Conservation (phyloP, 2,113 vertebrate species). For the Oreochromis spilurus region DNA sequence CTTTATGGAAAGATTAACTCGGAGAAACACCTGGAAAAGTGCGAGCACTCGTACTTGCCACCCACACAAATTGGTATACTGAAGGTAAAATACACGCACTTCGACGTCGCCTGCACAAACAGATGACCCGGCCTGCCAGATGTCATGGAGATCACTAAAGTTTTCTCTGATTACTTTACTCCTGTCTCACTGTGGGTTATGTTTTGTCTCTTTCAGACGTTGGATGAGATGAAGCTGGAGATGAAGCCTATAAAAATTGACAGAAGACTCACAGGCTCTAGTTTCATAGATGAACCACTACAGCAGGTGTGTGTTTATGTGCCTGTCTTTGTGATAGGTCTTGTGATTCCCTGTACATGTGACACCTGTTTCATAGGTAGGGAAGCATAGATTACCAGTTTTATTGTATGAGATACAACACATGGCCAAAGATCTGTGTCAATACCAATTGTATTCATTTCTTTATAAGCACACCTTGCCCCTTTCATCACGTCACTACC, state of each 20-base stretch:
- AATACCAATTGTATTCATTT: neutral
- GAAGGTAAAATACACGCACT: conserved; percentile 75
- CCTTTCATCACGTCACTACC: neutral
- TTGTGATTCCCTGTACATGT: neutral
- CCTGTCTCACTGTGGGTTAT: neutral
- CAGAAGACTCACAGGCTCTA: conserved; percentile 92
- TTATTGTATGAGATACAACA: neutral
- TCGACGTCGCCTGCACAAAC: neutral
- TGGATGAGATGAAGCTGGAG: conserved; percentile 96
- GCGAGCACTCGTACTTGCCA: conserved; percentile 92
- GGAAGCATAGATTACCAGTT: neutral
- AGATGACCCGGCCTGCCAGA: neutral
- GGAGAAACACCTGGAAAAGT: conserved; percentile 92
- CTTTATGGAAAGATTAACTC: conserved; percentile 98
- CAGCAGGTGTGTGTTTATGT: conserved; percentile 81
- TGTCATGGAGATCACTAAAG: neutral
- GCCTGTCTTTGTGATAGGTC: neutral
- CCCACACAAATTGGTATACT: conserved; percentile 82
- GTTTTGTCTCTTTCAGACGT: conserved; percentile 74
- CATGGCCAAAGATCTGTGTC: neutral
- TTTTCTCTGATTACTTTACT: neutral
- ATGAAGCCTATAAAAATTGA: conserved; percentile 90
- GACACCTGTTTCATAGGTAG: neutral
- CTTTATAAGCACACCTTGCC: neutral
- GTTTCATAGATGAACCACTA: conserved; percentile 96